Conservation (phyloP, 2,113 vertebrate species). For the Nerophis lumbriciformis region DNA sequence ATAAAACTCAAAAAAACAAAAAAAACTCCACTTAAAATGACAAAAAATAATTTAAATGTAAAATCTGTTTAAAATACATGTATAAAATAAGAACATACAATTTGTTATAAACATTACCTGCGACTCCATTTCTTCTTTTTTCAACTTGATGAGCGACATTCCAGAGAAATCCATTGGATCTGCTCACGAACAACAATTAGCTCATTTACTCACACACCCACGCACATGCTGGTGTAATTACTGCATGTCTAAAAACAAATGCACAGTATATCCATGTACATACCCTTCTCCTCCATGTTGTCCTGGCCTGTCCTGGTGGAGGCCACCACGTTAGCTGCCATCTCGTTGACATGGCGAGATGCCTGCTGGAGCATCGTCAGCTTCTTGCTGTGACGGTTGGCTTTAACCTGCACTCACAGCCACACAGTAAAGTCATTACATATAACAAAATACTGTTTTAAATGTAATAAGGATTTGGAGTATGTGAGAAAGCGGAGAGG, state of each 20-base stretch:
- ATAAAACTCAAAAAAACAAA: too few species aligned
- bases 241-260: too few species aligned
- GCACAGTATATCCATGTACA: neutral
- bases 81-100: too few species aligned
- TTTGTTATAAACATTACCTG: slow-evolving; percentile 69
- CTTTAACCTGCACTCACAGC: slow-evolving; percentile 82
- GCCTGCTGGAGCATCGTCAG: slow-evolving; percentile 86
- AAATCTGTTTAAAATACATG: too few species aligned
- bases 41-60: too few species aligned
- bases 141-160: slow-evolving; percentile 93
- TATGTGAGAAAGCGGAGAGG: too few species aligned
- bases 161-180: slow-evolving; percentile 97
- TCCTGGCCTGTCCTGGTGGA: slow-evolving; percentile 90
- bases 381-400: slow-evolving; percentile 80
- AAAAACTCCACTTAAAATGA: too few species aligned
- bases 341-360: slow-evolving; percentile 87
- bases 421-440: neutral
- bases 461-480: too few species aligned
- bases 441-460: too few species aligned
- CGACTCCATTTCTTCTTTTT: slow-evolving; percentile 94
- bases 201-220: neutral
- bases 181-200: slow-evolving; percentile 38
- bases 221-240: neutral
- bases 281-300: slow-evolving; percentile 87
- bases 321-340: slow-evolving; percentile 88